phyloP scores from a whole-genome alignment of 1,140 invertebrate genomes.

The Drosophila sturtevanti region DNA sequence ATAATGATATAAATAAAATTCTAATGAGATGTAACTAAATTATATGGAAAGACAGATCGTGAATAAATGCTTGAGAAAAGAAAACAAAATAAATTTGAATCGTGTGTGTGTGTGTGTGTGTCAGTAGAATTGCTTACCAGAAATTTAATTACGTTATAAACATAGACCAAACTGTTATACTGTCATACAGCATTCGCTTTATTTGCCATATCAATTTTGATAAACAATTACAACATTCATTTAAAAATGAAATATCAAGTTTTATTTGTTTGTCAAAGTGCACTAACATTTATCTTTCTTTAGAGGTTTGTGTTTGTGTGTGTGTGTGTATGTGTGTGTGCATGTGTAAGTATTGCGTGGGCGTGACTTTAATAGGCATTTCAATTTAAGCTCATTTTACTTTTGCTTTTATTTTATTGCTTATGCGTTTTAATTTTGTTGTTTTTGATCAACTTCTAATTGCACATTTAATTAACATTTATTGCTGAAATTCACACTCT shows the following conservation, averaged over 20 bases:
- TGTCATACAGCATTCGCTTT: constrained; percentile 54
- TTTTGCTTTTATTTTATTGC: constrained; percentile 40
- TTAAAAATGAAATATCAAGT: constrained; percentile 49
- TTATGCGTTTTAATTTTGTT: constrained; percentile 3
- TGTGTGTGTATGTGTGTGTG: neutral
- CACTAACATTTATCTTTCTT: constrained; percentile 23
- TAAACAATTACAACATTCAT: constrained; percentile 46
- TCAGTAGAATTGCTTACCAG: neutral
- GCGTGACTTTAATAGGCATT: constrained; percentile 39
- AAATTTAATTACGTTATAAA: neutral
- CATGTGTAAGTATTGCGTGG: constrained; percentile 3
- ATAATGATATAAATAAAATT: too few relatives aligned
- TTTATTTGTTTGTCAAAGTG: constrained; percentile 21
- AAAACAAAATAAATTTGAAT: too few relatives aligned
- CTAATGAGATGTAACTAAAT: too few relatives aligned
- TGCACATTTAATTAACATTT: constrained; percentile 75
- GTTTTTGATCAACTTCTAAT: constrained; percentile 45
- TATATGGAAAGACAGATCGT: too few relatives aligned
- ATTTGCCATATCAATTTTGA: constrained; percentile 29
- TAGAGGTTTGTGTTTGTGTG: constrained; percentile 7
- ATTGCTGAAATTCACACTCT: constrained; percentile 37
- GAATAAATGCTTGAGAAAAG: too few relatives aligned
- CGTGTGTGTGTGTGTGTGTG: too few relatives aligned
- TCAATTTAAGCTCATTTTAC: constrained; percentile 39
- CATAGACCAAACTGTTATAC: constrained; percentile 37